These are phyloP conservation scores for Fregetta grallaria DNA, from an alignment of 2,113 vertebrate species.

Conservation along the genomic window DNA sequence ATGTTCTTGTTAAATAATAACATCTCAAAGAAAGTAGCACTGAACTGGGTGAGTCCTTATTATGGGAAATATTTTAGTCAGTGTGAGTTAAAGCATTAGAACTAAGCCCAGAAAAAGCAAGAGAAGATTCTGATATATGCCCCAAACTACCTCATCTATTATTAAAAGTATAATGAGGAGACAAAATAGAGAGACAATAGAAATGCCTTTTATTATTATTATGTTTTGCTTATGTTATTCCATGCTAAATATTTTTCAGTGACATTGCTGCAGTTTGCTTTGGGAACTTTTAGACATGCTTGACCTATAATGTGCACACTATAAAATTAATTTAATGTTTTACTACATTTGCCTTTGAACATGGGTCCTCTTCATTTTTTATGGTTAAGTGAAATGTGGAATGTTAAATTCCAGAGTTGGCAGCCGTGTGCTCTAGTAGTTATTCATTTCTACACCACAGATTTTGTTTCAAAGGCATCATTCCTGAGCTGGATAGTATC, in stretches of 20 bases:
- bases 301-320: conserved; percentile 37
- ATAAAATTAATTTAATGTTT: conserved; percentile 68
- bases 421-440: conserved; percentile 18
- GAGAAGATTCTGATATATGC: not conserved
- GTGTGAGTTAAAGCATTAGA: not conserved
- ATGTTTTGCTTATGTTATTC: conserved; percentile 5
- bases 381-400: conserved; percentile 60
- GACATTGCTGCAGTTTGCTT: conserved; percentile 31
- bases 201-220: conserved; percentile 3
- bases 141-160: not conserved
- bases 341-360: conserved; percentile 57
- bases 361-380: conserved; percentile 64
- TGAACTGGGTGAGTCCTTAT: not conserved
- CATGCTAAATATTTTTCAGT: conserved; percentile 31
- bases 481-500: conserved; percentile 35
- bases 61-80: not conserved
- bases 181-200: not conserved
- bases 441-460: conserved; percentile 53
- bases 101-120: not conserved
- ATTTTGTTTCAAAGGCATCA: conserved; percentile 60
- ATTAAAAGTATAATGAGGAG: not conserved
- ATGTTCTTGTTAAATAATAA: not conserved
- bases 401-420: conserved; percentile 57
- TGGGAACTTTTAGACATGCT: conserved; percentile 52
- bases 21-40: not conserved